Conservation (phyloP, 2,888 invertebrate species). For the Creontiades dilutus region DNA sequence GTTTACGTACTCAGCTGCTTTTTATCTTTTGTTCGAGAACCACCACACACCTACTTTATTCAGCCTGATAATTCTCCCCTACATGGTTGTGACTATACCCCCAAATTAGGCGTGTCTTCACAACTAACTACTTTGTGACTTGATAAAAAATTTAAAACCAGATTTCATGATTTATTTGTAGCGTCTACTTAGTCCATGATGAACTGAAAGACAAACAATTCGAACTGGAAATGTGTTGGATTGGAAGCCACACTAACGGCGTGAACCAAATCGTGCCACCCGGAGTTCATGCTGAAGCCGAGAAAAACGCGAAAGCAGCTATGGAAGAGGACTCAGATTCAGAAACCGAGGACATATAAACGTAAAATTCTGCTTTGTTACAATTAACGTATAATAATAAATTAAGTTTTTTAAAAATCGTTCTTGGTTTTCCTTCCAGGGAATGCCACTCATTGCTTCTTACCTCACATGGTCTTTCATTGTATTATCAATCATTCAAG, state of each 20-base stretch:
- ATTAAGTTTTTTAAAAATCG: constrained; percentile 58
- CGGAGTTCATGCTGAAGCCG: constrained; percentile 88
- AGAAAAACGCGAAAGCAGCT: constrained; percentile 92
- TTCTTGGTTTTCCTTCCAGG: neutral
- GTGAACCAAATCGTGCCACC: constrained; percentile 90
- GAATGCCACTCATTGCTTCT: too few species aligned
- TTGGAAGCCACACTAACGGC: constrained; percentile 89
- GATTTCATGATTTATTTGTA: constrained; percentile 77
- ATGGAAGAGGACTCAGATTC: constrained; percentile 92
- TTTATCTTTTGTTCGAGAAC: too few species aligned
- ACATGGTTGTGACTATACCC: too few species aligned
- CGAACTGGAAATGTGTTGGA: constrained; percentile 96
- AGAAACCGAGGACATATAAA: constrained; percentile 87
- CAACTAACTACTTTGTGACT: too few species aligned
- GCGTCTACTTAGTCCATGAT: constrained; percentile 93
- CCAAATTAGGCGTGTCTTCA: too few species aligned
- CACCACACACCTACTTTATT: too few species aligned
- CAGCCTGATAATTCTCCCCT: too few species aligned
- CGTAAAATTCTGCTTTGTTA: constrained; percentile 49
- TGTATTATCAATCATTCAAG: too few species aligned
- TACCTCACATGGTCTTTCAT: too few species aligned
- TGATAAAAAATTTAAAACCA: too few species aligned
- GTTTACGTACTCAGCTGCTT: too few species aligned
- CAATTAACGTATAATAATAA: constrained; percentile 61
- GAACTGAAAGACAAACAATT: constrained; percentile 97